These are phyloP conservation scores for Formica exsecta DNA, from an alignment of 1,140 invertebrate species.

Conservation along the genomic window DNA sequence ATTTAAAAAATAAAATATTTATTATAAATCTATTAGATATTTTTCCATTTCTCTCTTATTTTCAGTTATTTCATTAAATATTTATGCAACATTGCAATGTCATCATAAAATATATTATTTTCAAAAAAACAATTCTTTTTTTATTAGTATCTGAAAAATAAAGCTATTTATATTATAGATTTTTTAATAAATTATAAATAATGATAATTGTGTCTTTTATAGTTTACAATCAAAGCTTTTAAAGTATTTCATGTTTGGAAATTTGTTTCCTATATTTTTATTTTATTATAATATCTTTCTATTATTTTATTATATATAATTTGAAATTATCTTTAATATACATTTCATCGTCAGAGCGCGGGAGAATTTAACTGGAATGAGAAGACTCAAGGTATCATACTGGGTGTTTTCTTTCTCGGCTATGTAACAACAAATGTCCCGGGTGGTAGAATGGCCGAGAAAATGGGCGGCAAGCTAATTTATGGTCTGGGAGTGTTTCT, in stretches of 20 bases:
- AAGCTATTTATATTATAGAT: too few relatives aligned
- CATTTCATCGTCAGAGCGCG: conserved; percentile 84
- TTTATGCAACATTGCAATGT: not conserved
- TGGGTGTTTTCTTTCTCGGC: conserved; percentile 95
- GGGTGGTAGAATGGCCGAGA: conserved; percentile 93
- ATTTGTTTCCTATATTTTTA: too few relatives aligned
- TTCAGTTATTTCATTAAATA: conserved; percentile 9
- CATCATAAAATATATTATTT: not conserved
- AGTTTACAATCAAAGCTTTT: not conserved
- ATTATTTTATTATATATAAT: not conserved
- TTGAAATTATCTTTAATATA: conserved; percentile 58
- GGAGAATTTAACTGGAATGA: conserved; percentile 93
- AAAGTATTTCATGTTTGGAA: not conserved
- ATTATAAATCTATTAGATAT: not conserved
- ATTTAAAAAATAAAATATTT: conserved; percentile 6
- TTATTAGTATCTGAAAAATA: not conserved
- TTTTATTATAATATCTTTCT: conserved; percentile 5
- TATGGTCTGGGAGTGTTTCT: conserved; percentile 92
- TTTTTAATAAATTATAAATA: not conserved
- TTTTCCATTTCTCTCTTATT: not conserved
- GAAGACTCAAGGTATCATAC: conserved; percentile 92
- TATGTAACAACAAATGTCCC: conserved; percentile 95
- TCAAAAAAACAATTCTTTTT: not conserved
- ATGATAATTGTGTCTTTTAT: not conserved
- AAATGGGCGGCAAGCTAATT: conserved; percentile 92